Percentiles rank a stretch among this genome's conserved stretches.
Evolutionary conservation across 2,888 invertebrate species (phyloP).

Genomic region (Prosopocoilus inquinatus): DNA sequence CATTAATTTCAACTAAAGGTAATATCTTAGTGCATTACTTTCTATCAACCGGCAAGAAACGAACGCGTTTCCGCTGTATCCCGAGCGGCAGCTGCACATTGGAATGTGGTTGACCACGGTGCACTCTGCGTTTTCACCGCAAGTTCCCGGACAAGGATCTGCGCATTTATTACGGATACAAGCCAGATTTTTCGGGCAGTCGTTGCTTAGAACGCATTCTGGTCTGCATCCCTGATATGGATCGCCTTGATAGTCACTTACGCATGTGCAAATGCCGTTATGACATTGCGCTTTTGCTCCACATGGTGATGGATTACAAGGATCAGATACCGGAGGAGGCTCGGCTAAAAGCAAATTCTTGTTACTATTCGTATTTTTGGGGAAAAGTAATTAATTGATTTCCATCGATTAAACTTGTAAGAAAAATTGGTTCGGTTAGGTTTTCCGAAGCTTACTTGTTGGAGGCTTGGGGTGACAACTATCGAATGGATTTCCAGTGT

Average conservation of each 20-base stretch:
- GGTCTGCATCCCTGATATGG: slow-evolving; percentile 74
- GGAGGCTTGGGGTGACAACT: slow-evolving; percentile 60
- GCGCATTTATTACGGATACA: slow-evolving; percentile 73
- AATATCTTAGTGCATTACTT: slow-evolving; percentile 23
- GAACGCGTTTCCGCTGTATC: slow-evolving; percentile 69
- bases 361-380: background rate
- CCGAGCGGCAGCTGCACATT: slow-evolving; percentile 64
- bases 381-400: background rate
- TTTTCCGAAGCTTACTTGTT: slow-evolving; percentile 11
- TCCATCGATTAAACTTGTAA: background rate
- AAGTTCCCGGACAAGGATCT: slow-evolving; percentile 71
- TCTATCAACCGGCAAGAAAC: slow-evolving; percentile 56
- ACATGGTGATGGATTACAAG: slow-evolving; percentile 75
- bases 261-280: slow-evolving; percentile 69
- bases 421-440: slow-evolving; percentile 48
- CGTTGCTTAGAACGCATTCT: slow-evolving; percentile 74
- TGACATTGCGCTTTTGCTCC: slow-evolving; percentile 63
- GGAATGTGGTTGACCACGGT: slow-evolving; percentile 65
- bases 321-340: slow-evolving; percentile 52
- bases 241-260: slow-evolving; percentile 71
- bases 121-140: slow-evolving; percentile 58
- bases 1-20: background rate
- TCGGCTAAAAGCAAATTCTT: slow-evolving; percentile 2
- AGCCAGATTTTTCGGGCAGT: slow-evolving; percentile 67
- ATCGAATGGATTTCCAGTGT: slow-evolving; percentile 74